A percentile compares a stretch with the other conserved stretches of the same genome.
Evolutionary conservation across 2,888 invertebrate species (phyloP).

Genomic region (Willowsia nigromaculata): DNA sequence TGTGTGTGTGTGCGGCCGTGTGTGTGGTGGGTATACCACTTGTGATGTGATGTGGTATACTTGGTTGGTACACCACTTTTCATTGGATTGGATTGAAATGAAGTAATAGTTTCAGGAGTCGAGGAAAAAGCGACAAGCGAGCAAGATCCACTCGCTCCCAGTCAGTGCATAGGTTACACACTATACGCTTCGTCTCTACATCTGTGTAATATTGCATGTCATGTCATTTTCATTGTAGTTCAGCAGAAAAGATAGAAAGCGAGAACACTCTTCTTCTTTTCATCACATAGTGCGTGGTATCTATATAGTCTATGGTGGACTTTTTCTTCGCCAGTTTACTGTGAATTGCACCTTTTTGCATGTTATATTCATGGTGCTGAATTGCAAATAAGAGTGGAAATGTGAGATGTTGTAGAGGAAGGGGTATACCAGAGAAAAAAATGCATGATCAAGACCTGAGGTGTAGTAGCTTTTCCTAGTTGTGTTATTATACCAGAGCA

Average conservation of each 20-base stretch:
- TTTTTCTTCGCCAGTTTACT: too few relatives aligned
- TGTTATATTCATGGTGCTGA: not conserved
- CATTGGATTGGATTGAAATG: constrained; percentile 23
- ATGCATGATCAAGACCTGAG: constrained; percentile 53
- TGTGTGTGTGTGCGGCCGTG: not conserved
- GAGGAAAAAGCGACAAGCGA: not conserved
- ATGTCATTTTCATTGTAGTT: constrained; percentile 56
- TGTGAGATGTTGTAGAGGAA: not conserved
- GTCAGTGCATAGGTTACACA: not conserved
- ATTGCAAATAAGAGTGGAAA: too few relatives aligned
- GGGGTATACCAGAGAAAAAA: not conserved
- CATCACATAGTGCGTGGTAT: too few relatives aligned
- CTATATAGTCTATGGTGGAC: not conserved
- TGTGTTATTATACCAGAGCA: constrained; percentile 28
- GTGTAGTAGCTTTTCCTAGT: constrained; percentile 7
- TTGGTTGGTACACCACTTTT: constrained; percentile 18
- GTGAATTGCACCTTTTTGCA: not conserved
- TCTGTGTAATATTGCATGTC: constrained; percentile 52
- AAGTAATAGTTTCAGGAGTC: constrained; percentile 34
- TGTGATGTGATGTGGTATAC: not conserved
- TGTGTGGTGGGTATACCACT: constrained; percentile 21
- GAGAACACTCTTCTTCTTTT: constrained; percentile 36
- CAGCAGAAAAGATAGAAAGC: constrained; percentile 40
- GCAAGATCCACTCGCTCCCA: not conserved
- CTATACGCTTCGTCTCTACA: not conserved